Conservation (phyloP, 1,140 invertebrate genomes). For the Tetramorium alpestre region DNA sequence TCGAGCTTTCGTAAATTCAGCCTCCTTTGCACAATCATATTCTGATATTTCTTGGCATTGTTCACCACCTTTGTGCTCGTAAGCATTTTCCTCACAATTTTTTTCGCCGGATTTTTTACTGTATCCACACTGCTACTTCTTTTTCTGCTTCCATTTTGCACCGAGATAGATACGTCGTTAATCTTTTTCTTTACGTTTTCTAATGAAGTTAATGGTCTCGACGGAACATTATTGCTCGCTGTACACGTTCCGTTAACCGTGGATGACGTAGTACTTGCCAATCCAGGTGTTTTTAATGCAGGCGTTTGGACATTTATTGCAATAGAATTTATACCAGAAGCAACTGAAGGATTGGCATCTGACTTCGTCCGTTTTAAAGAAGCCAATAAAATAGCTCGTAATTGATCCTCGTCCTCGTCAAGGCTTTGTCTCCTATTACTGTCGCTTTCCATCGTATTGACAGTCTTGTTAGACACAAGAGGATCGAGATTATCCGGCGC, state of each 20-base stretch:
- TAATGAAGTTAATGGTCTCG: neutral
- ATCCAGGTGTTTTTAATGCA: neutral
- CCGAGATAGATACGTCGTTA: neutral
- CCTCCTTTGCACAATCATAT: conserved; percentile 74
- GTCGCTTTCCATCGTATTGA: neutral
- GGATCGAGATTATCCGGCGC: neutral
- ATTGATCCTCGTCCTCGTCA: conserved; percentile 83
- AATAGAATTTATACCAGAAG: neutral
- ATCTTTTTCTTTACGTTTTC: conserved; percentile 4
- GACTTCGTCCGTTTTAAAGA: conserved; percentile 79
- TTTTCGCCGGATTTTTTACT: conserved; percentile 68
- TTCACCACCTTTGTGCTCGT: conserved; percentile 79
- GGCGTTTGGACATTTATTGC: neutral
- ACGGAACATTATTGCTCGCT: neutral
- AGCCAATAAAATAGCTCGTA: conserved; percentile 81
- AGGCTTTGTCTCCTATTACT: conserved; percentile 75
- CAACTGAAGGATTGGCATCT: conserved; percentile 17
- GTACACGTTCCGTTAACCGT: neutral
- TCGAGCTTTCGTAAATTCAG: conserved; percentile 74
- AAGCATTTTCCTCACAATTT: conserved; percentile 71
- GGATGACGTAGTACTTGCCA: neutral
- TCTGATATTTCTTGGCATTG: conserved; percentile 79
- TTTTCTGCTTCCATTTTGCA: conserved; percentile 14
- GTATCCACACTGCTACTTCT: conserved; percentile 26
- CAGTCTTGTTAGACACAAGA: neutral